phyloP scores from a whole-genome alignment of 2,888 invertebrate species.

The Alcis repandata region DNA sequence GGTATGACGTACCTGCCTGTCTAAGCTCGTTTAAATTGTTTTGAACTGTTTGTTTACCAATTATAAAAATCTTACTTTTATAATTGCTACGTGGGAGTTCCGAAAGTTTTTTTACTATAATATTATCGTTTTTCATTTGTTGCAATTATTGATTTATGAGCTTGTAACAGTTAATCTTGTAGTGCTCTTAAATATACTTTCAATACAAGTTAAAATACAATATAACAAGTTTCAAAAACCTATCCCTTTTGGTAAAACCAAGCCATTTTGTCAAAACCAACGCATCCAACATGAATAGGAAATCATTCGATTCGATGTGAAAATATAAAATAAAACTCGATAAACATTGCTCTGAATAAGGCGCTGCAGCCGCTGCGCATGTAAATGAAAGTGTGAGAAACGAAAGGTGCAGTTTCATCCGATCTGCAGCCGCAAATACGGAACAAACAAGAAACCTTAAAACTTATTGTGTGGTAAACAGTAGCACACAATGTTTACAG shows the following conservation, averaged over 20 bases:
- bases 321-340: neutral
- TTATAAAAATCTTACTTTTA: conserved; percentile 41
- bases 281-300: neutral
- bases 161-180: neutral
- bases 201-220: neutral
- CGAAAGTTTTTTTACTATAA: neutral
- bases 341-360: conserved; percentile 19
- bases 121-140: neutral
- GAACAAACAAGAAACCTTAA: conserved; percentile 28
- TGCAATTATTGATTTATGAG: too few species aligned
- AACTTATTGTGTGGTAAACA: conserved; percentile 35
- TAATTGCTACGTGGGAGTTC: neutral
- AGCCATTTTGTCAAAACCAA: neutral
- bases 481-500: conserved; percentile 15
- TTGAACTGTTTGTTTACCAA: conserved; percentile 56
- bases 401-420: conserved; percentile 35
- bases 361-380: conserved; percentile 30
- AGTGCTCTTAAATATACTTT: too few species aligned
- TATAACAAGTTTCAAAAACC: neutral
- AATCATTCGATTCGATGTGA: neutral
- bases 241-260: neutral
- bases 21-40: conserved; percentile 16
- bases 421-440: conserved; percentile 33
- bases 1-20: neutral
- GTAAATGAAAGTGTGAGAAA: conserved; percentile 41